A percentile compares a stretch with the other conserved stretches of the same genome.
phyloP scores from a whole-genome alignment of 2,888 invertebrate genomes.

The Timandra comae region DNA sequence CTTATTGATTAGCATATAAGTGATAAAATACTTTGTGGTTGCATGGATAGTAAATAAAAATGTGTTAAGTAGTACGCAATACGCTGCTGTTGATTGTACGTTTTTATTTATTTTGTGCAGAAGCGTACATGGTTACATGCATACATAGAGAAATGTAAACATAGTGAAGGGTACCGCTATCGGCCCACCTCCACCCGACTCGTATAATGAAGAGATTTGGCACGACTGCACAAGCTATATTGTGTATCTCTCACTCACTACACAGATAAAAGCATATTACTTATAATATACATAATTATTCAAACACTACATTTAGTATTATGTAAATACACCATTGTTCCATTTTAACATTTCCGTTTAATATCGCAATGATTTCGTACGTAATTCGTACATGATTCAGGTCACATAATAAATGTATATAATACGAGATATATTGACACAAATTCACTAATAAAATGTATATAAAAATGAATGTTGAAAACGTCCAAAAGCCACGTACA shows the following conservation, averaged over 20 bases:
- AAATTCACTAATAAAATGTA: too few species aligned
- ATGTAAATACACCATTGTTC: constrained; percentile 2
- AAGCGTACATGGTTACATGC: constrained; percentile 22
- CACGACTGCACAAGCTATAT: constrained; percentile 64
- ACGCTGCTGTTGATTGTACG: constrained; percentile 27
- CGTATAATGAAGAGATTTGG: constrained; percentile 73
- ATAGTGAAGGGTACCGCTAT: constrained; percentile 52
- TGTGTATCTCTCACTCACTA: constrained; percentile 43
- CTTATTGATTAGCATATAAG: constrained; percentile 6
- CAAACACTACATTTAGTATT: constrained; percentile 13
- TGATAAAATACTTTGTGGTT: too few species aligned
- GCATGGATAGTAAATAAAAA: constrained; percentile 7
- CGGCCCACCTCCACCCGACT: constrained; percentile 43
- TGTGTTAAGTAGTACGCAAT: constrained; percentile 11
- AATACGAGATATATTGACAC: too few species aligned
- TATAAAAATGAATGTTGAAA: too few species aligned
- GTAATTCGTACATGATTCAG: too few species aligned
- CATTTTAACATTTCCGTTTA: constrained; percentile 10
- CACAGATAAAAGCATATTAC: constrained; percentile 45
- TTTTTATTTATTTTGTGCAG: constrained; percentile 33
- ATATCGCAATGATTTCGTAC: neutral
- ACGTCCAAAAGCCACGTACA: too few species aligned
- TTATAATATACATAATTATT: constrained; percentile 19
- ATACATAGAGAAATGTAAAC: constrained; percentile 41
- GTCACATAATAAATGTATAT: too few species aligned